A percentile compares a stretch with the other conserved stretches of the same genome.
Evolutionary conservation across 2,797 vertebrate species (phyloP).

Genomic region (Microctenopoma lineatum): DNA sequence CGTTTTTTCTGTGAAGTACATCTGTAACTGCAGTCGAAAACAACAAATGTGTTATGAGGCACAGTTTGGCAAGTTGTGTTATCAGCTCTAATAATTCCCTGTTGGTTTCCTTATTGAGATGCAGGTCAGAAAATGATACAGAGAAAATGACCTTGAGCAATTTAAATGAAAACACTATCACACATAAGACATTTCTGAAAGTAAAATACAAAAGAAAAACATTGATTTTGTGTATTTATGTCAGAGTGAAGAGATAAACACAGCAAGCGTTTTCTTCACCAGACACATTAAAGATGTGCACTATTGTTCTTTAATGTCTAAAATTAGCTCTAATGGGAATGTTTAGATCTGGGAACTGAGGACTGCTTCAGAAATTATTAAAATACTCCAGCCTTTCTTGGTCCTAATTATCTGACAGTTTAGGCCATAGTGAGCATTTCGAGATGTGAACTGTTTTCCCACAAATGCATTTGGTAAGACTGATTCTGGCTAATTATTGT

Average conservation of each 20-base stretch:
- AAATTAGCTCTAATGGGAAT: conserved; percentile 12
- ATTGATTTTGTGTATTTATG: not conserved
- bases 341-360: not conserved
- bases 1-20: conserved; percentile 7
- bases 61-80: not conserved
- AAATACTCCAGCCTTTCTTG: not conserved
- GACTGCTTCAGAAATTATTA: not conserved
- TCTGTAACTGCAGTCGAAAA: not conserved
- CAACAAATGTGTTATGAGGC: conserved; percentile 1
- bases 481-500: conserved; percentile 6
- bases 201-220: not conserved
- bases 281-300: conserved; percentile 1
- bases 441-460: conserved; percentile 18
- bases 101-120: not conserved
- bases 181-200: conserved; percentile 10
- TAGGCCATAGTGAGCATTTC: conserved; percentile 1
- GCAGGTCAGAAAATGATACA: not conserved
- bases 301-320: not conserved
- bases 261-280: not conserved
- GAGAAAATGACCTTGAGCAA: not conserved
- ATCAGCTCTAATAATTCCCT: not conserved
- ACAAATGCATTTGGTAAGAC: conserved; percentile 16
- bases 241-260: conserved; percentile 13
- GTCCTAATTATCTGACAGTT: conserved; percentile 16
- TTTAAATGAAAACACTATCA: conserved; percentile 23